Evolutionary conservation across 2,113 vertebrate genomes (phyloP), one percentile per base, ranked within the genome.

Genomic region (Brachirus orientalis): DNA sequence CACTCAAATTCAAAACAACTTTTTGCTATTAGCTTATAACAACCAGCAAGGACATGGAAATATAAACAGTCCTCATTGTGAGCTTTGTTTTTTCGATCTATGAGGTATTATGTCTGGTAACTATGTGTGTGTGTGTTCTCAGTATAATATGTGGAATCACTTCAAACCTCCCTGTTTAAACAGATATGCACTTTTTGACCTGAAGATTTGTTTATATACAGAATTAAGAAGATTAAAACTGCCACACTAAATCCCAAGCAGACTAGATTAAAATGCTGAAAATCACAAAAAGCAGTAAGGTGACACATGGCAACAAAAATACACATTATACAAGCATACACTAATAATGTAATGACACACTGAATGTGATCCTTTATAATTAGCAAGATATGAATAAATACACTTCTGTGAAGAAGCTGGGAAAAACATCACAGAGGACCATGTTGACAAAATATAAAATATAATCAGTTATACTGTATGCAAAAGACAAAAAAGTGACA

Each of bases 221-320:
- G 45, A 72, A 69, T 64, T 50, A 59, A 73, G 38, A 14, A 76
- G 74, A 75, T 81, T 80, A 74, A 73, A 72, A 33, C 0, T 56
- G 80, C 72, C 63, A 64, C 48, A 4, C 45, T 28, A 28, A 75
- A 72, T 36, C 36, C 10, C 19, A 4, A 36, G 54, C 55, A 4
- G 52, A 6, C 28, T 28, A 51, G 60, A 67, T 69, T 69, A 57
- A 56, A 64, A 54, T 7, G 41, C 18, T 14, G 16, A 36, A 50
- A 56, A 38, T 55, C 47, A 62, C 37, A 51, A 44, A 61, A n/a
- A 37, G 53, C 17, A 9, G 22, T 22, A 36, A 17, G 0, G 6
- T 0, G 10, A 28, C 11, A 10, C 0, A 0, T 19, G 17, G 59
- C 22, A 44, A 33, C 13, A 48, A 5, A 61, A 36, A 63, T 36